A percentile compares a stretch with the other conserved stretches of the same genome.
phyloP scores from a whole-genome alignment of 2,113 vertebrate species.

The Serinus canaria region DNA sequence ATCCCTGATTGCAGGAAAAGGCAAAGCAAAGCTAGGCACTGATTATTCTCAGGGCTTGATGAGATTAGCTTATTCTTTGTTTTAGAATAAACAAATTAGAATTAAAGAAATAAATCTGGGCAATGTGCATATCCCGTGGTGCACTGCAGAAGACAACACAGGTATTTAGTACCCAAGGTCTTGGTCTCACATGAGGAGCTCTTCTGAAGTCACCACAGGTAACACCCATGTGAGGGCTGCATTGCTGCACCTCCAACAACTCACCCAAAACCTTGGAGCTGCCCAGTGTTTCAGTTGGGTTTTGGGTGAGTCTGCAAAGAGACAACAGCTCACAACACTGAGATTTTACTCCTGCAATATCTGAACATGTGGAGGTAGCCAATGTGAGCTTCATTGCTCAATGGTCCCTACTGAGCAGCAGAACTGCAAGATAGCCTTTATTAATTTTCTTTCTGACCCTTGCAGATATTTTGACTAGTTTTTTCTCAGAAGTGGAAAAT shows the following conservation, averaged over 20 bases:
- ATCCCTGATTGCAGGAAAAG: accelerated
- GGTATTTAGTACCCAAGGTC: background rate
- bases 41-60: background rate
- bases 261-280: background rate
- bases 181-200: accelerated
- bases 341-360: background rate
- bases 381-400: background rate
- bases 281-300: background rate
- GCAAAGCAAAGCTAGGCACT: background rate
- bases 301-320: background rate
- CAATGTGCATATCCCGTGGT: too few relatives aligned
- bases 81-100: background rate
- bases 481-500: background rate
- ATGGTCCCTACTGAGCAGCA: accelerated
- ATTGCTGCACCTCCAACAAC: background rate
- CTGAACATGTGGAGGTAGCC: background rate
- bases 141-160: background rate
- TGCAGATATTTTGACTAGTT: background rate
- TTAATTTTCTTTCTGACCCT: background rate
- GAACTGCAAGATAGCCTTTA: background rate
- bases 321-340: background rate
- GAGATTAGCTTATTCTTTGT: background rate
- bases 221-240: accelerated
- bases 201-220: background rate
- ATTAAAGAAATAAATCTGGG: background rate